A percentile compares a stretch with the other conserved stretches of the same genome.
These are phyloP conservation scores for Cyclophora punctaria DNA, from an alignment of 2,888 invertebrate genomes.

Conservation along the genomic window DNA sequence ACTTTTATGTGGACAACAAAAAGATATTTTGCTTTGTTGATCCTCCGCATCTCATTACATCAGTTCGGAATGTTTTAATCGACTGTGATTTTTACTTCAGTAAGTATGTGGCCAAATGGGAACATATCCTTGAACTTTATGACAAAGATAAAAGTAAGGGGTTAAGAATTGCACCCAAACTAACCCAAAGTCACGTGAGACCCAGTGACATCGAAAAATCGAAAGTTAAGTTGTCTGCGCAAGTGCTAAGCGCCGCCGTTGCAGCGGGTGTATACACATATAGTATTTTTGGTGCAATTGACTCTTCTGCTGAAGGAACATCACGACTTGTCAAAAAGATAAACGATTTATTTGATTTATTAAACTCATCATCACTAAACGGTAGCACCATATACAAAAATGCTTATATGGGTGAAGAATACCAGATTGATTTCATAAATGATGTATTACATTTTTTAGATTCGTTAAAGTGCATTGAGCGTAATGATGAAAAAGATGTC, in stretches of 20 bases:
- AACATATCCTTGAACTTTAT: constrained; percentile 23
- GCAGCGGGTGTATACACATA: constrained; percentile 21
- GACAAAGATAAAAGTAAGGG: constrained; percentile 16
- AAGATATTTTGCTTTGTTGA: constrained; percentile 32
- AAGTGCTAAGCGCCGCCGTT: constrained; percentile 28
- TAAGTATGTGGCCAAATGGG: constrained; percentile 22
- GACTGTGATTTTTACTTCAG: constrained; percentile 23
- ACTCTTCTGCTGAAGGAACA: neutral
- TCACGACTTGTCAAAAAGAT: constrained; percentile 5
- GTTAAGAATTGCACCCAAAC: constrained; percentile 22
- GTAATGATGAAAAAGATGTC: neutral
- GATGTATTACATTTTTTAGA: neutral
- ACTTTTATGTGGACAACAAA: constrained; percentile 20
- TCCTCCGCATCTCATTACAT: constrained; percentile 25
- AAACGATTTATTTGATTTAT: constrained; percentile 16
- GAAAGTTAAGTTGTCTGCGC: constrained; percentile 22
- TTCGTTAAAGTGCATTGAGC: neutral
- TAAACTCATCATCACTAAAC: constrained; percentile 12
- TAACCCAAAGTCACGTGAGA: constrained; percentile 24
- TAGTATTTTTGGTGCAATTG: neutral
- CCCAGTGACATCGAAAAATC: constrained; percentile 25
- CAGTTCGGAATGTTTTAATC: constrained; percentile 22
- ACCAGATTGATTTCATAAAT: neutral
- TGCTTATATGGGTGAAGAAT: neutral
- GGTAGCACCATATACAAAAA: neutral